Evolutionary conservation across 2,113 vertebrate species (phyloP).

Genomic region (Hystrix cristata): DNA sequence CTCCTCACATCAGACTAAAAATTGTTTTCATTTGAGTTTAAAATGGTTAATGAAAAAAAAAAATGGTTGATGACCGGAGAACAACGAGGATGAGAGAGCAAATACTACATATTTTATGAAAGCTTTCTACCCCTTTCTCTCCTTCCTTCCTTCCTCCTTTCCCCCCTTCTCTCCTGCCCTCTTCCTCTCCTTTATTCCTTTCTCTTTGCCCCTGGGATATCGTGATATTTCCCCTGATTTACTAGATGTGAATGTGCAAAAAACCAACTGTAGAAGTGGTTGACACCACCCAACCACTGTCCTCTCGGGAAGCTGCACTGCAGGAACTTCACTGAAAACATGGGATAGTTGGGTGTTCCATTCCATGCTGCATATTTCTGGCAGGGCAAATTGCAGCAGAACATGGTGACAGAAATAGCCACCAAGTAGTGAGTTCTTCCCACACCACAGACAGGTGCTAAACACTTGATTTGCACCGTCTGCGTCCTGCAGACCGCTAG

Average conservation of each 20-base stretch:
- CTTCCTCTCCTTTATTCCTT: background rate
- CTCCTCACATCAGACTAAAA: background rate
- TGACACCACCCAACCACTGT: background rate
- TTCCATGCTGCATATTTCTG: background rate
- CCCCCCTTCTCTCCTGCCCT: no score
- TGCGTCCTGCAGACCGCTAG: background rate
- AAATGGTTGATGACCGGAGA: background rate
- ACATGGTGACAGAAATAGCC: background rate
- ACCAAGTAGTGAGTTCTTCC: background rate
- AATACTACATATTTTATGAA: background rate
- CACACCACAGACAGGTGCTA: background rate
- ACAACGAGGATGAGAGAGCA: background rate
- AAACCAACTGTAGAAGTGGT: background rate
- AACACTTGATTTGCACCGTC: background rate
- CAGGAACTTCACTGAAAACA: background rate
- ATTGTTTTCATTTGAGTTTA: background rate
- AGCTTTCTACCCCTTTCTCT: background rate
- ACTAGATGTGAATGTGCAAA: background rate
- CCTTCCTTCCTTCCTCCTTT: no score
- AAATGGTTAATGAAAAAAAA: background rate
- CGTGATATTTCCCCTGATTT: background rate
- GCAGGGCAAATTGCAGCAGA: background rate
- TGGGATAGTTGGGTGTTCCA: accelerated
- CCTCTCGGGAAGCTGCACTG: background rate
- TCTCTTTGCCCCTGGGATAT: background rate